Percentiles rank a stretch among this genome's conserved stretches.
Evolutionary conservation across 37 sponge, comb jelly and placozoan genomes (phyloP).

Genomic region (Axinella damicornis): DNA sequence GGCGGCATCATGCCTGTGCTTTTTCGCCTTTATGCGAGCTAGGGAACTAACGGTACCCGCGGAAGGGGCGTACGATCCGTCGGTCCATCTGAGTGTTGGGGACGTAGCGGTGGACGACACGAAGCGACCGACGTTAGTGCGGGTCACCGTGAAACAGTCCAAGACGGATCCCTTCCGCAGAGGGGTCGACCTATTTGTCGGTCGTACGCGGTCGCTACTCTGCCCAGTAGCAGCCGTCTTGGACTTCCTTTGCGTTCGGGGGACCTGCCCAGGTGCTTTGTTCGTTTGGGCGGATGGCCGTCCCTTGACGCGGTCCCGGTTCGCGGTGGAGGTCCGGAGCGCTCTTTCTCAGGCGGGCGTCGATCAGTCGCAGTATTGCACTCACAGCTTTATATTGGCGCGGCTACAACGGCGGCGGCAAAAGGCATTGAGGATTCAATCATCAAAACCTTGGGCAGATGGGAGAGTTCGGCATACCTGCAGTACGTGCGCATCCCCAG

Average conservation of each 20-base stretch:
- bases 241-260: neutral
- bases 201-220: neutral
- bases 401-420: conserved; percentile 26
- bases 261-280: conserved; percentile 20
- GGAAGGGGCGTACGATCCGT: conserved; percentile 2
- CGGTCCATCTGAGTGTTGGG: conserved; percentile 5
- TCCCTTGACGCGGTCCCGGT: neutral
- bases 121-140: neutral
- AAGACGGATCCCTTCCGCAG: conserved; percentile 56
- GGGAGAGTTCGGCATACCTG: conserved; percentile 41
- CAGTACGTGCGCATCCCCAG: neutral
- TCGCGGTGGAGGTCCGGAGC: conserved; percentile 6
- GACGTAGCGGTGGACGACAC: conserved; percentile 32
- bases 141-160: conserved; percentile 27
- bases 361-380: conserved; percentile 1
- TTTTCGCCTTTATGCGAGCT: conserved; percentile 52
- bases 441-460: conserved; percentile 36
- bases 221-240: conserved; percentile 44
- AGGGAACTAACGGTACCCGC: conserved; percentile 32
- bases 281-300: conserved; percentile 14
- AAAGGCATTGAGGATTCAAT: conserved; percentile 13
- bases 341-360: conserved; percentile 12
- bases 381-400: conserved; percentile 42
- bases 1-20: conserved; percentile 37
- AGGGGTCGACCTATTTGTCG: conserved; percentile 31